Percentiles rank a stretch among this genome's conserved stretches.
Evolutionary conservation across 2,888 invertebrate genomes (phyloP).

Genomic region (Odontocolon sp.): DNA sequence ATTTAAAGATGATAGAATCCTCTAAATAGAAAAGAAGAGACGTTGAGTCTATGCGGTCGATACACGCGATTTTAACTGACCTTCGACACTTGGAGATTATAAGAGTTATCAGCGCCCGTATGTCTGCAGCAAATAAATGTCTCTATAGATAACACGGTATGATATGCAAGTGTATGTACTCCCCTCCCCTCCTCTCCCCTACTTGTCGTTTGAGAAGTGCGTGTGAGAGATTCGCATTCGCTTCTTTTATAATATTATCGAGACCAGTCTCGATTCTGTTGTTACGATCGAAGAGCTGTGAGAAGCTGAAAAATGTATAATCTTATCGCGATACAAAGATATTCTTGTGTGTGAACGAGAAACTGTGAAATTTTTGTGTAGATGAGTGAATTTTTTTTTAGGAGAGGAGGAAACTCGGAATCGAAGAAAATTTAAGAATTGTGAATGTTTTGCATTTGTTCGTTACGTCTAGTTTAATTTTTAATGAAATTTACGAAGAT

Average conservation of each 20-base stretch:
- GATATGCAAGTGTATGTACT: conserved; percentile 13
- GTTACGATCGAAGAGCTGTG: not conserved
- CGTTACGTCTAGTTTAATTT: too few species aligned
- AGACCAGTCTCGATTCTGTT: not conserved
- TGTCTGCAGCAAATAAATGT: conserved; percentile 44
- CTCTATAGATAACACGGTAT: conserved; percentile 10
- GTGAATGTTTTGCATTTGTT: too few species aligned
- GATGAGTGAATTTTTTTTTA: too few species aligned
- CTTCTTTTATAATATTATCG: not conserved
- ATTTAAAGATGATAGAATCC: too few species aligned
- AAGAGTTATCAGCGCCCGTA: conserved; percentile 43
- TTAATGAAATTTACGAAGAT: too few species aligned
- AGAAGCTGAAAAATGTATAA: not conserved
- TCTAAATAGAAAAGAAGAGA: not conserved
- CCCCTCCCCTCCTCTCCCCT: not conserved
- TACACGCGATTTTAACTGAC: conserved; percentile 5
- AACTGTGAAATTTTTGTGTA: too few species aligned
- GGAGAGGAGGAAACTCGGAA: too few species aligned
- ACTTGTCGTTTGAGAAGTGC: not conserved
- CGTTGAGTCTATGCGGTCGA: not conserved
- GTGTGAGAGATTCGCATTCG: not conserved
- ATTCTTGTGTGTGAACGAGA: too few species aligned
- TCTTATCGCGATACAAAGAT: not conserved
- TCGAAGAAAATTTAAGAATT: too few species aligned
- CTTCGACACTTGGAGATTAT: conserved; percentile 18